These are phyloP conservation scores for Pseudotriccus pelzelni DNA, from an alignment of 2,797 vertebrate genomes.

Conservation along the genomic window DNA sequence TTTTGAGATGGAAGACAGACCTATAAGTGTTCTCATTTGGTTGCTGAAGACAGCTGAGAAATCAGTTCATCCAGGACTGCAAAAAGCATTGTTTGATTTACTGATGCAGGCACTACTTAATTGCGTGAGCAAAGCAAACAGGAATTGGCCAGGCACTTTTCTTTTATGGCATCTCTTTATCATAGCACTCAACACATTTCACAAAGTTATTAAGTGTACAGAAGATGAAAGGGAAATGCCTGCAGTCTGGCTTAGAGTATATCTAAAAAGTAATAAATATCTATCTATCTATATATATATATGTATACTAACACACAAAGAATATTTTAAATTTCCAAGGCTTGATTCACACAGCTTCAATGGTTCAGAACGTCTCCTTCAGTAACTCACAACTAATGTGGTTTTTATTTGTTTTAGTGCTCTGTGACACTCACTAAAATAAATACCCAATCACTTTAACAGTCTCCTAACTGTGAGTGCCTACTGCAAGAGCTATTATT, in stretches of 20 bases:
- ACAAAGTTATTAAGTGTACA: constrained; percentile 44
- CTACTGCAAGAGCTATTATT: constrained; percentile 37
- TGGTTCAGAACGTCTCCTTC: background rate
- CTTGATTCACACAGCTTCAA: constrained; percentile 6
- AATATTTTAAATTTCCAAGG: constrained; percentile 43
- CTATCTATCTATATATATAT: background rate
- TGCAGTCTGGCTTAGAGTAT: constrained; percentile 30
- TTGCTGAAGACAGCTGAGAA: background rate
- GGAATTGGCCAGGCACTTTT: constrained; percentile 9
- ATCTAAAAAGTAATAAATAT: background rate
- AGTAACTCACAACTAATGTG: constrained; percentile 34
- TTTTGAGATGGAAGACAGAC: background rate
- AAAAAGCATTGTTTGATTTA: constrained; percentile 29
- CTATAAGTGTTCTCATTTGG: background rate
- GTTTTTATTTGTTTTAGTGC: constrained; percentile 55
- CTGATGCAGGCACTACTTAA: background rate
- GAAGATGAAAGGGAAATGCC: constrained; percentile 43
- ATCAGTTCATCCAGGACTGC: background rate
- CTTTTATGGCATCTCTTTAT: constrained; percentile 63
- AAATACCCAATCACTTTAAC: constrained; percentile 57
- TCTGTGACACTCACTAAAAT: background rate
- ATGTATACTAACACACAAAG: background rate
- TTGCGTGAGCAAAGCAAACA: background rate
- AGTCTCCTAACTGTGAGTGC: constrained; percentile 19
- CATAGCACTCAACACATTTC: constrained; percentile 7